Conservation (phyloP, 2,113 vertebrate genomes). For the Sinosuthora webbiana region DNA sequence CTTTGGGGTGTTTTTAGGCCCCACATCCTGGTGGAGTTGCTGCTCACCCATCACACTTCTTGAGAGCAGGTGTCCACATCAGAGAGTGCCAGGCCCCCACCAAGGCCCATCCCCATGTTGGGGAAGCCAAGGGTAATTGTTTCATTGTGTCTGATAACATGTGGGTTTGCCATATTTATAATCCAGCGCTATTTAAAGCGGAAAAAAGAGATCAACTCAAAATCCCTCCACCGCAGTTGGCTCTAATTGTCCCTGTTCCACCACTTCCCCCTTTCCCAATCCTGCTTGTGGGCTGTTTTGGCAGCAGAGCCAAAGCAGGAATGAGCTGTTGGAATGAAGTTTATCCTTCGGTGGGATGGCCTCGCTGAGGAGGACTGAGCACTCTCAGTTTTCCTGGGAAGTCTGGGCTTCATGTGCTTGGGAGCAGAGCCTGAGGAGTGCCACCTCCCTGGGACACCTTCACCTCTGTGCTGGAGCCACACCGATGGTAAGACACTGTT, state of each 20-base stretch:
- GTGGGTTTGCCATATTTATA: constrained; percentile 63
- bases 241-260: constrained; percentile 64
- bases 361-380: neutral
- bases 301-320: constrained; percentile 17
- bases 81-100: constrained; percentile 4
- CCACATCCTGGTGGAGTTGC: constrained; percentile 16
- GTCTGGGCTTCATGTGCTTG: neutral
- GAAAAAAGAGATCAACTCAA: constrained; percentile 45
- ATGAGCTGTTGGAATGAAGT: constrained; percentile 49
- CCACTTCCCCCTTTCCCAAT: constrained; percentile 50
- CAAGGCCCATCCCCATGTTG: neutral
- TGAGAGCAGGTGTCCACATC: constrained; percentile 59
- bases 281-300: constrained; percentile 39
- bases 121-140: constrained; percentile 43
- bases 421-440: neutral
- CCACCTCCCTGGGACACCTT: neutral
- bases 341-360: constrained; percentile 9
- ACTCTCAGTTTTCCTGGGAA: neutral
- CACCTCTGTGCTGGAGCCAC: neutral
- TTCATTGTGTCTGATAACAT: constrained; percentile 64
- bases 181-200: constrained; percentile 37
- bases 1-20: neutral
- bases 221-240: constrained; percentile 50
- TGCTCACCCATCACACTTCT: constrained; percentile 36
- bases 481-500: neutral